These are phyloP conservation scores for Eulemur macaco DNA, from an alignment of 2,113 vertebrate species.

Conservation along the genomic window DNA sequence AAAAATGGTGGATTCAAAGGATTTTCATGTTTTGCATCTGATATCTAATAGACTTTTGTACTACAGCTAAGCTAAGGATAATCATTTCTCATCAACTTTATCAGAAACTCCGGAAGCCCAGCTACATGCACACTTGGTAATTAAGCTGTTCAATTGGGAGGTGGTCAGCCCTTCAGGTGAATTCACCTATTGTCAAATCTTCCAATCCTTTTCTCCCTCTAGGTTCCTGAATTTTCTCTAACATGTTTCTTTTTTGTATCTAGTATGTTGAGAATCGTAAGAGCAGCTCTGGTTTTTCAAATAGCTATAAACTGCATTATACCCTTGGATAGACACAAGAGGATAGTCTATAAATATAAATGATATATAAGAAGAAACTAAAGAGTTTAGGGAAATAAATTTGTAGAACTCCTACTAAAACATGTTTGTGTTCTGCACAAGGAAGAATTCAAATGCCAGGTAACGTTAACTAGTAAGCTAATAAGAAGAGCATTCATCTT, in stretches of 20 bases:
- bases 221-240: conserved; percentile 62
- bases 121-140: conserved; percentile 70
- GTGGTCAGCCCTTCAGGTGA: conserved; percentile 58
- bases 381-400: background rate
- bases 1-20: conserved; percentile 63
- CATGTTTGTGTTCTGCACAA: conserved; percentile 44
- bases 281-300: conserved; percentile 1
- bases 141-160: conserved; percentile 72
- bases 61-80: conserved; percentile 67
- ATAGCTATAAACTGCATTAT: background rate
- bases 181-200: conserved; percentile 71
- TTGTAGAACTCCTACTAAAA: conserved; percentile 52
- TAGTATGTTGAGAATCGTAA: background rate
- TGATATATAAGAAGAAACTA: conserved; percentile 34
- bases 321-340: background rate
- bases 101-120: conserved; percentile 69
- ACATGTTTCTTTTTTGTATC: background rate
- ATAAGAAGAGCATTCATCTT: conserved; percentile 64
- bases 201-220: conserved; percentile 35
- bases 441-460: background rate
- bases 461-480: conserved; percentile 62
- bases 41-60: conserved; percentile 68
- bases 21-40: conserved; percentile 69
- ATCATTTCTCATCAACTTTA: conserved; percentile 72
- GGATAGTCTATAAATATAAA: conserved; percentile 10